A percentile compares a stretch with the other conserved stretches of the same genome.
phyloP scores from a whole-genome alignment of 1,140 invertebrate genomes.

The Trissolcus basalis region DNA sequence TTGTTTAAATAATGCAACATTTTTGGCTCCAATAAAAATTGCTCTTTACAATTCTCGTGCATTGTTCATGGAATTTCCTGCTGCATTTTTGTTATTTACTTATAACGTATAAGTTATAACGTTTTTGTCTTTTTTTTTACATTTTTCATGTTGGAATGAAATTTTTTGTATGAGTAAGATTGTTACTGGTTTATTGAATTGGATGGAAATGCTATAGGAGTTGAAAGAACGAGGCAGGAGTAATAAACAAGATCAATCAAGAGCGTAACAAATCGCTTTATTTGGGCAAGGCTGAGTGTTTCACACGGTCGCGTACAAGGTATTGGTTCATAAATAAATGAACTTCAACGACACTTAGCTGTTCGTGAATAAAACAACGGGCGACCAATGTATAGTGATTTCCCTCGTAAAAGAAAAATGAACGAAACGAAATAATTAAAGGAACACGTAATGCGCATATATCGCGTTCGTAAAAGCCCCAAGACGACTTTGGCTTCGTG shows the following conservation, averaged over 20 bases:
- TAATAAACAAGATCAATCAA: constrained; percentile 22
- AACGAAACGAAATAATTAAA: constrained; percentile 48
- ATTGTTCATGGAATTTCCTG: too few relatives aligned
- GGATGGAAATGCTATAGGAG: too few relatives aligned
- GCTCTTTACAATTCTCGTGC: too few relatives aligned
- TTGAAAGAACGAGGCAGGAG: background rate
- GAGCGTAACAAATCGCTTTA: constrained; percentile 22
- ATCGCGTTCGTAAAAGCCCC: constrained; percentile 37
- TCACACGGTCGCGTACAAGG: constrained; percentile 1
- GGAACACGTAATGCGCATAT: constrained; percentile 42
- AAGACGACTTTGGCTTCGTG: constrained; percentile 43
- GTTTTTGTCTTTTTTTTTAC: too few relatives aligned
- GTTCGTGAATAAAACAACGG: constrained; percentile 39
- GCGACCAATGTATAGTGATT: constrained; percentile 43
- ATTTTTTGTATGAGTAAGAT: background rate
- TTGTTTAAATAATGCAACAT: too few relatives aligned
- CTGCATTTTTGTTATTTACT: too few relatives aligned
- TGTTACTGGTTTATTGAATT: too few relatives aligned
- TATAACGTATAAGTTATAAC: too few relatives aligned
- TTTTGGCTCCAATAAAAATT: too few relatives aligned
- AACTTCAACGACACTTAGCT: constrained; percentile 35
- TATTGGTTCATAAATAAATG: constrained; percentile 34
- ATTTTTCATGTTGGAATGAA: background rate
- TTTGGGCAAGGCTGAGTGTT: constrained; percentile 1
- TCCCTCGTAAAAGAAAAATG: constrained; percentile 46